Evolutionary conservation across 2,797 vertebrate genomes (phyloP).

Genomic region (Spea hammondii): DNA sequence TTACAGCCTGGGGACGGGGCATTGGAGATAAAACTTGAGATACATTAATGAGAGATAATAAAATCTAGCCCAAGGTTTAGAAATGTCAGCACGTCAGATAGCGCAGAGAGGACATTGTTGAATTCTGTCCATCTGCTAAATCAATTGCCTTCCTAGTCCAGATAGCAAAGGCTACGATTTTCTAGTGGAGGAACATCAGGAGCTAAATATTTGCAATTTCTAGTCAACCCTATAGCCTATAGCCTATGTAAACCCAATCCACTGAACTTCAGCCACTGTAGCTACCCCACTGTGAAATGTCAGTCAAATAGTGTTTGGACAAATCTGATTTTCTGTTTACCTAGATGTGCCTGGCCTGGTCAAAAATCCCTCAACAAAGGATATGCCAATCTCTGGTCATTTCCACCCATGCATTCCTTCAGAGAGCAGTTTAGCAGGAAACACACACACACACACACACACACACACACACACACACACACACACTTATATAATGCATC

Average conservation of each 20-base stretch:
- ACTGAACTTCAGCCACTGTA: slow-evolving; percentile 29
- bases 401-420: background rate
- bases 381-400: slow-evolving; percentile 15
- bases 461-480: background rate
- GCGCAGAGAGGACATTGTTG: background rate
- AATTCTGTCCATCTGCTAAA: slow-evolving; percentile 56
- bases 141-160: slow-evolving; percentile 34
- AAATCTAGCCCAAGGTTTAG: background rate
- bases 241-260: slow-evolving; percentile 51
- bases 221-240: slow-evolving; percentile 35
- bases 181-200: slow-evolving; percentile 23
- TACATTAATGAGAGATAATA: background rate
- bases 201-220: slow-evolving; percentile 38
- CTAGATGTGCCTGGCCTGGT: slow-evolving; percentile 6
- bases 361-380: slow-evolving; percentile 24
- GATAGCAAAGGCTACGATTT: slow-evolving; percentile 42
- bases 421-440: background rate
- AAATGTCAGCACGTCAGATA: background rate
- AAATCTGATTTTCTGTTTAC: slow-evolving; percentile 52
- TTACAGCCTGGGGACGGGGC: background rate
- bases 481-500: too few relatives aligned
- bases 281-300: slow-evolving; percentile 46
- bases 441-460: background rate
- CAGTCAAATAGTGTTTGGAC: slow-evolving; percentile 55
- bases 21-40: background rate